Evolutionary conservation across 2,113 vertebrate species (phyloP).

Genomic region (Upupa epops): DNA sequence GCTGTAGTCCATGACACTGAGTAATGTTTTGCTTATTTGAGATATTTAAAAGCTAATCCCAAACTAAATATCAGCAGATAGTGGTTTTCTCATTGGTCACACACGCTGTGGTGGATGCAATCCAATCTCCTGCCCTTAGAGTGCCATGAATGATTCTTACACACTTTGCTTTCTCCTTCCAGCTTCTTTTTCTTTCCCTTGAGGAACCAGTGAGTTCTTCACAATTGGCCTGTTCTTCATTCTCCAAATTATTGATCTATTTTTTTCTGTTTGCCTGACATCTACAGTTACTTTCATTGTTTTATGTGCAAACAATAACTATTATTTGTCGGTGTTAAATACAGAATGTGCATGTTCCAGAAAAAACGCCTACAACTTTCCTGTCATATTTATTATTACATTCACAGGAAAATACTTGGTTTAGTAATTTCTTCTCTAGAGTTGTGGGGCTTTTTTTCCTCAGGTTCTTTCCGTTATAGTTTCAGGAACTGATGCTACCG

Average conservation of each 20-base stretch:
- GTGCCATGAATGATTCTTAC: background rate
- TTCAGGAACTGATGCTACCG: background rate
- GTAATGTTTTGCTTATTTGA: background rate
- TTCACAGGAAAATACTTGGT: background rate
- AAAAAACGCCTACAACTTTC: background rate
- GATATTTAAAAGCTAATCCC: background rate
- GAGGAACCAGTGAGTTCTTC: background rate
- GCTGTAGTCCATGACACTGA: background rate
- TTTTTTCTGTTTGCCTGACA: background rate
- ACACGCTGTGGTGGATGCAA: background rate
- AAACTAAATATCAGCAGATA: background rate
- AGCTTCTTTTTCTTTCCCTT: background rate
- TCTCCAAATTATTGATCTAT: background rate
- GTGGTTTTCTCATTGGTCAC: background rate
- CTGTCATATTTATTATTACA: background rate
- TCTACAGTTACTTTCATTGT: background rate
- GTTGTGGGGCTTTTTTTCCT: background rate
- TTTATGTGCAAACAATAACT: background rate
- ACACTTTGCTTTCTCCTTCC: background rate
- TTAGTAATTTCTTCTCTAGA: background rate
- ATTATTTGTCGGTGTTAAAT: background rate
- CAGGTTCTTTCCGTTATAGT: background rate
- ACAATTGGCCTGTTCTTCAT: background rate
- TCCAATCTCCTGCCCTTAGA: background rate
- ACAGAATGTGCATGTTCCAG: background rate